Evolutionary conservation across 2,113 vertebrate species (phyloP).

Genomic region (Nyctereutes procyonoides): DNA sequence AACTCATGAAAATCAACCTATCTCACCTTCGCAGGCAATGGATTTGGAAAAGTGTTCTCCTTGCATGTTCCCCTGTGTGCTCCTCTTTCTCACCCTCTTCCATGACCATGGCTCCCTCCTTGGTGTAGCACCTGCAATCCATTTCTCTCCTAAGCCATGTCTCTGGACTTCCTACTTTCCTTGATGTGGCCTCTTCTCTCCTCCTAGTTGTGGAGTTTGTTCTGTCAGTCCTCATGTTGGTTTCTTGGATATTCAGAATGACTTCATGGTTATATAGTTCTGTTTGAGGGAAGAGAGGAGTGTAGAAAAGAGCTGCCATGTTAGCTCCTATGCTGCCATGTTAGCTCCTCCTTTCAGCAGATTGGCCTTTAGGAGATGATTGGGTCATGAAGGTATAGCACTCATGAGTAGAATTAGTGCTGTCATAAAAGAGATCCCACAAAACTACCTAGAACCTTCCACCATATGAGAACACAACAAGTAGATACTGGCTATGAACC

Average conservation of each 20-base stretch:
- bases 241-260: not conserved
- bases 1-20: not conserved
- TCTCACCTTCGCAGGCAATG: not conserved
- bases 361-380: not conserved
- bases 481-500: not conserved
- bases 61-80: not conserved
- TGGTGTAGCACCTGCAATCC: not conserved
- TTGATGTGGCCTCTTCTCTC: not conserved
- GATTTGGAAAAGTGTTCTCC: not conserved
- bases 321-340: not conserved
- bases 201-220: not conserved
- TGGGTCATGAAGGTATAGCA: not conserved
- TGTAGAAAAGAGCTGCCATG: not conserved
- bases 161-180: not conserved
- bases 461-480: not conserved
- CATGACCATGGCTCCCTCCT: not conserved
- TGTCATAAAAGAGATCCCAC: not conserved
- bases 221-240: not conserved
- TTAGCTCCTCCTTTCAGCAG: not conserved
- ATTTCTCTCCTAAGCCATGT: not conserved
- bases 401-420: too few species aligned
- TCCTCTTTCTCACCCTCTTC: not conserved
- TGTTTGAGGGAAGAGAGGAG: not conserved
- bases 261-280: not conserved
- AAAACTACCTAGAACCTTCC: not conserved